Conservation (phyloP, 2,113 vertebrate genomes). For the Hydropotes inermis region DNA sequence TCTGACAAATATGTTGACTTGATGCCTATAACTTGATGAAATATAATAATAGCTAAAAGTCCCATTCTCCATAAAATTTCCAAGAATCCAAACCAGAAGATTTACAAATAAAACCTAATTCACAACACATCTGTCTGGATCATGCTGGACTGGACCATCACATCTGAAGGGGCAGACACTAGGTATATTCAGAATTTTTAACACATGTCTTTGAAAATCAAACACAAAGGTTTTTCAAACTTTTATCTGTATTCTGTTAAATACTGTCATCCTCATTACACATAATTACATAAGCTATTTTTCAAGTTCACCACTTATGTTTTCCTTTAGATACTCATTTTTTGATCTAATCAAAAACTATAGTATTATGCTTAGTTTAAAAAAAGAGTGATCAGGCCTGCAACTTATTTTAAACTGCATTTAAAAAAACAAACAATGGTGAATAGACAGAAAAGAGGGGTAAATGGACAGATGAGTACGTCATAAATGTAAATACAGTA, state of each 20-base stretch:
- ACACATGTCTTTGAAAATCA: not conserved
- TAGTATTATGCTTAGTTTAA: not conserved
- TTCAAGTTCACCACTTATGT: not conserved
- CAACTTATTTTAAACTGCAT: not conserved
- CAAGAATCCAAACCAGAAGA: constrained; percentile 38
- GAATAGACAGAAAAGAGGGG: not conserved
- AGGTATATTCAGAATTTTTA: not conserved
- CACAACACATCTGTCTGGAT: not conserved
- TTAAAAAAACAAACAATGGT: not conserved
- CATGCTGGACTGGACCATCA: not conserved
- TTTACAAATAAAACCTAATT: not conserved
- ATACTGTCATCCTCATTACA: not conserved
- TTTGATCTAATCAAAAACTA: not conserved
- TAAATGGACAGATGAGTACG: not conserved
- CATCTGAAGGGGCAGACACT: not conserved
- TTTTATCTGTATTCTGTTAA: not conserved
- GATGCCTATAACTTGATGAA: constrained; percentile 1
- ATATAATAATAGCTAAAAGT: not conserved
- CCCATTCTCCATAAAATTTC: not conserved
- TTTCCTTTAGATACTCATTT: constrained; percentile 13
- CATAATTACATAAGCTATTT: constrained; percentile 2
- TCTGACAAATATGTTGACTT: not conserved
- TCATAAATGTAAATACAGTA: not conserved
- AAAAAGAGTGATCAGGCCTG: not conserved
- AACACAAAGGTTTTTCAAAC: not conserved